A percentile compares a stretch with the other conserved stretches of the same genome.
phyloP scores from a whole-genome alignment of 2,113 vertebrate genomes.

The Cyprinodon tularosa region DNA sequence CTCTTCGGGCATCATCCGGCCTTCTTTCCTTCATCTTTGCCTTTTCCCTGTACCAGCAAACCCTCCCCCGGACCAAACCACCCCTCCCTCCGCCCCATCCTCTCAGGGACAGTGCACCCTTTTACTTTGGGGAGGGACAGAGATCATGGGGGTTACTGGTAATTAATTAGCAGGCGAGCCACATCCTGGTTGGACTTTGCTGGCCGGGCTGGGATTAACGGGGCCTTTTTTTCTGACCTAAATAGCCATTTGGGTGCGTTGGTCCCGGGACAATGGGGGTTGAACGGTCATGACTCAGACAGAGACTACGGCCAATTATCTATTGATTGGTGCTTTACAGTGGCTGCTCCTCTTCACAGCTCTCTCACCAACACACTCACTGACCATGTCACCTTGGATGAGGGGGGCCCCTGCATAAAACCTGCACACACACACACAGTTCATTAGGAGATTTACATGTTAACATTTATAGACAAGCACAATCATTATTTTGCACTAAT shows the following conservation, averaged over 20 bases:
- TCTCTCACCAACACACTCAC: slow-evolving; percentile 77
- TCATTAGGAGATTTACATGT: slow-evolving; percentile 54
- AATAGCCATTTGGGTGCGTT: slow-evolving; percentile 84
- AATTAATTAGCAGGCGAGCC: slow-evolving; percentile 86
- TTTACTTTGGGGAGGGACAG: slow-evolving; percentile 34
- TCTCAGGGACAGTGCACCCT: slow-evolving; percentile 57
- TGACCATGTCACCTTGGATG: slow-evolving; percentile 79
- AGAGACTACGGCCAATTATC: slow-evolving; percentile 86
- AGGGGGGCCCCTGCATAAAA: slow-evolving; percentile 30
- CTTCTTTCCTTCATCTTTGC: slow-evolving; percentile 65
- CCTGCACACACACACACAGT: slow-evolving; percentile 26
- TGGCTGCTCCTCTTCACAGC: slow-evolving; percentile 80
- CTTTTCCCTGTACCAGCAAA: slow-evolving; percentile 63
- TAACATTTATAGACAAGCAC: slow-evolving; percentile 69
- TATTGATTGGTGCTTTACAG: slow-evolving; percentile 88
- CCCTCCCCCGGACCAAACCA: not conserved
- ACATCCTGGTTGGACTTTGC: slow-evolving; percentile 68
- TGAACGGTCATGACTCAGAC: slow-evolving; percentile 83
- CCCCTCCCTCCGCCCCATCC: slow-evolving; percentile 21
- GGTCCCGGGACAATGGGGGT: slow-evolving; percentile 82
- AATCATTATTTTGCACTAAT: slow-evolving; percentile 77
- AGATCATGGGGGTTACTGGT: slow-evolving; percentile 76
- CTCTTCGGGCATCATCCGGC: slow-evolving; percentile 68
- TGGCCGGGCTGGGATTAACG: slow-evolving; percentile 73
- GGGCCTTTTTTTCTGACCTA: slow-evolving; percentile 85